Evolutionary conservation across 2,888 invertebrate species (phyloP), one percentile per base, ranked within the genome.

Genomic region (Drosophila lacicola): DNA sequence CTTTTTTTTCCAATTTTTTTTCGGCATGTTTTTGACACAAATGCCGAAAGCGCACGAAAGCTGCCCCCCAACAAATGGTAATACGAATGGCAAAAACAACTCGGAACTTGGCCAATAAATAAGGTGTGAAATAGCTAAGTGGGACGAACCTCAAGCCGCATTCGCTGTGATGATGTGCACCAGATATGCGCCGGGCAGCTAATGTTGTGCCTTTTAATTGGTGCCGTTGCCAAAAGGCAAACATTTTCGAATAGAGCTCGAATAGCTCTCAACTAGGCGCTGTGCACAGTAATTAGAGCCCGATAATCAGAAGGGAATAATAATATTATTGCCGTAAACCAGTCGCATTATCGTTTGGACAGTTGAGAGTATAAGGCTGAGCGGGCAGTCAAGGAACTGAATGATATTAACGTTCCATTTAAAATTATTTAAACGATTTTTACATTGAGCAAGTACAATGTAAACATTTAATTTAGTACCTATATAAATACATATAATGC

Each of bases 41-140:
- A 87, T 72, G 81, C 90, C 90, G 90, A 89, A 84, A 90, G 91
- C 86, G 74, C 82, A 78, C 77, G 83, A 83, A 78, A 75, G 80
- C 76, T 14, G 29, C 34, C 21, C 36, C 9, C 36, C 29, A 29
- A 29, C 29, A 29, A 29, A 29, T 29, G 29, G 29, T 29, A 29
- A 29, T 29, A 44, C 50, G 63, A 49, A 53, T 8, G 29, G 41
- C 41, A 45, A 46, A 34, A 34, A 29, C 36, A 33, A 41, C 6
- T 42, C 13, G 11, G 13, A 47, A 44, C 63, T 83, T 83, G 78
- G 74, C 80, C 90, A 88, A 90, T 90, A 90, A 90, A 90, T 91
- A 91, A 90, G 91, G 91, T 90, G 90, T 90, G 90, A 90, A 90
- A 82, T 89, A 89, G 88, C 86, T 46, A 83, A 84, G 68, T 89